Evolutionary conservation across 2,888 invertebrate genomes (phyloP).

Genomic region (Parasteatoda lunata): DNA sequence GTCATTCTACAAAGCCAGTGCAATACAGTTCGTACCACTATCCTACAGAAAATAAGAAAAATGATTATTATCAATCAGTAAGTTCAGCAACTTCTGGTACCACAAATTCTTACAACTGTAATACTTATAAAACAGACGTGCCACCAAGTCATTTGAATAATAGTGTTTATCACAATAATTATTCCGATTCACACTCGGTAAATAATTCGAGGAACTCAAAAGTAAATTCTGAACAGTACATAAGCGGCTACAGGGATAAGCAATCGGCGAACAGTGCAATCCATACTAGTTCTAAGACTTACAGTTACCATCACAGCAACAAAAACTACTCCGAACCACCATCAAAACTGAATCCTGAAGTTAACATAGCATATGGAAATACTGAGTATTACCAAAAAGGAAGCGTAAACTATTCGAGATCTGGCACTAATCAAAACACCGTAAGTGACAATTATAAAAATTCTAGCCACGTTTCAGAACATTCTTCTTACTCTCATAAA

Average conservation of each 20-base stretch:
- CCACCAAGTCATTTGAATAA: constrained; percentile 24
- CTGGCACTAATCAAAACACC: constrained; percentile 33
- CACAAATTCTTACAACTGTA: constrained; percentile 35
- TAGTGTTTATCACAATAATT: constrained; percentile 34
- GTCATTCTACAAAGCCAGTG: constrained; percentile 32
- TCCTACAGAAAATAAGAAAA: constrained; percentile 36
- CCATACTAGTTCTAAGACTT: constrained; percentile 13
- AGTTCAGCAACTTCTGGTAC: constrained; percentile 8
- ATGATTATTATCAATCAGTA: constrained; percentile 43
- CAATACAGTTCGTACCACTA: constrained; percentile 48
- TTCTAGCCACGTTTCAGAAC: constrained; percentile 34
- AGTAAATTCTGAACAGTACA: constrained; percentile 29
- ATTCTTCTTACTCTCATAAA: constrained; percentile 36
- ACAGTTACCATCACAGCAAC: constrained; percentile 37
- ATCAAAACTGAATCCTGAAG: constrained; percentile 1
- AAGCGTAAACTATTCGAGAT: constrained; percentile 35
- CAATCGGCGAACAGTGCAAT: background rate
- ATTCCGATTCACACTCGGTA: constrained; percentile 12
- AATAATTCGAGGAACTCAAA: constrained; percentile 27
- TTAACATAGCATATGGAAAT: constrained; percentile 2
- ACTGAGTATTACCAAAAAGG: constrained; percentile 50
- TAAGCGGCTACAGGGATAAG: constrained; percentile 36
- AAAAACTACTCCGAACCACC: constrained; percentile 27
- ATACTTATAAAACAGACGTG: constrained; percentile 41
- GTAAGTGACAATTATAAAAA: constrained; percentile 55